These are phyloP conservation scores for Aptenodytes patagonicus DNA, from an alignment of 2,113 vertebrate species.

Conservation along the genomic window DNA sequence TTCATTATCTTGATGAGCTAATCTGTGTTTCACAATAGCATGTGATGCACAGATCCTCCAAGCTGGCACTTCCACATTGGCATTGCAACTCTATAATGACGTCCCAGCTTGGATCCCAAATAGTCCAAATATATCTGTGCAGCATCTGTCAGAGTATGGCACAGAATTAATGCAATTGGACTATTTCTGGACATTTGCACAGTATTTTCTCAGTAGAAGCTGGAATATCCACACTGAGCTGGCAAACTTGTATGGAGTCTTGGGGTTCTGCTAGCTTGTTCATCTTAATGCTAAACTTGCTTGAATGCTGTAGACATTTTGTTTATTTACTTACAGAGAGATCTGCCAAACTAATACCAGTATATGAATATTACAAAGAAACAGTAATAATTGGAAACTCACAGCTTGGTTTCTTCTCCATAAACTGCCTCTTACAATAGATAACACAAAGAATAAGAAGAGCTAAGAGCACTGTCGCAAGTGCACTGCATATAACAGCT, in stretches of 20 bases:
- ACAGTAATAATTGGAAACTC: slow-evolving; percentile 43
- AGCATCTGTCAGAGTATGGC: background rate
- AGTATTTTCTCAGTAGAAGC: background rate
- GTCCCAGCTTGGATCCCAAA: background rate
- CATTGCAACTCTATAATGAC: background rate
- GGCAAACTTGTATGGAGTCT: background rate
- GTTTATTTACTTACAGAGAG: background rate
- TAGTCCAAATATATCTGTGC: background rate
- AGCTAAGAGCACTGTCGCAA: slow-evolving; percentile 91
- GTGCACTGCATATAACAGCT: slow-evolving; percentile 92
- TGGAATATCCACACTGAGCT: background rate
- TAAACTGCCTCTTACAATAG: slow-evolving; percentile 95
- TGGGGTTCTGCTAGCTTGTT: background rate
- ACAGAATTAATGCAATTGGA: background rate
- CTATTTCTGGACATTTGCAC: background rate
- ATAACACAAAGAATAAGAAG: slow-evolving; percentile 93
- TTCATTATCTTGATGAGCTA: background rate
- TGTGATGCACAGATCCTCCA: background rate
- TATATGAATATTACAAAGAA: background rate
- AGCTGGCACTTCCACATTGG: background rate
- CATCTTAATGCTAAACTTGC: background rate
- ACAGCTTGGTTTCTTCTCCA: slow-evolving; percentile 96
- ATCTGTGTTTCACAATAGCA: background rate
- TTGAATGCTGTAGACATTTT: background rate
- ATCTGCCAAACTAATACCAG: background rate